These are phyloP conservation scores for Ciconia boyciana DNA, from an alignment of 2,113 vertebrate species.

Conservation along the genomic window DNA sequence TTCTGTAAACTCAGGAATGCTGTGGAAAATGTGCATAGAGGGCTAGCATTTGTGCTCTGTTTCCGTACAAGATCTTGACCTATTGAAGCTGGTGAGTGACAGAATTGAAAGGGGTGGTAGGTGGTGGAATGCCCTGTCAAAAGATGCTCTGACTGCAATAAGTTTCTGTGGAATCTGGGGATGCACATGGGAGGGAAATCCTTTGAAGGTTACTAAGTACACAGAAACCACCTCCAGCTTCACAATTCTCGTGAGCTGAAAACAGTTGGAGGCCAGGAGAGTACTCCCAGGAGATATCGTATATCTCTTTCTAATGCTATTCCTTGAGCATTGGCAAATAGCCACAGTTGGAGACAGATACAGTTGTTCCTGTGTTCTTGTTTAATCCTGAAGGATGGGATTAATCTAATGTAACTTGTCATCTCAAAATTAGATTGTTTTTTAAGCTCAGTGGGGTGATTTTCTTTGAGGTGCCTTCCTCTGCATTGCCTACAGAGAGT, in stretches of 20 bases:
- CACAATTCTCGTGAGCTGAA: not conserved
- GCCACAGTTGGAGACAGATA: not conserved
- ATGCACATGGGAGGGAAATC: not conserved
- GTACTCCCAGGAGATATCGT: rapidly evolving
- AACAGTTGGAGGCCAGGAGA: not conserved
- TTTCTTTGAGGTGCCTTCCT: not conserved
- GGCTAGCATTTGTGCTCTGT: not conserved
- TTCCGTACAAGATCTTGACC: not conserved
- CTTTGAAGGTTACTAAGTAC: not conserved
- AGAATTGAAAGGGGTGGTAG: not conserved
- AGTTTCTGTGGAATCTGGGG: not conserved
- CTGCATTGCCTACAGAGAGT: not conserved
- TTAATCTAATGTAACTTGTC: not conserved
- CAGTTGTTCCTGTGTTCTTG: not conserved
- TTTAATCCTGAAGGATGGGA: not conserved
- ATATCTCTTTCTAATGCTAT: not conserved
- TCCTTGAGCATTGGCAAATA: not conserved
- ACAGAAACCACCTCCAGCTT: not conserved
- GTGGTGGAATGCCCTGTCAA: not conserved
- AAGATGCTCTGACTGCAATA: not conserved
- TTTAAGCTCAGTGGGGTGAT: not conserved
- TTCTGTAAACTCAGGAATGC: not conserved
- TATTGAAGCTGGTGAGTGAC: not conserved
- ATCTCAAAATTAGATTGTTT: not conserved
- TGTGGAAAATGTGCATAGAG: not conserved